These are phyloP conservation scores for Tryphoninae sp. DNA, from an alignment of 2,888 invertebrate genomes.

Conservation along the genomic window DNA sequence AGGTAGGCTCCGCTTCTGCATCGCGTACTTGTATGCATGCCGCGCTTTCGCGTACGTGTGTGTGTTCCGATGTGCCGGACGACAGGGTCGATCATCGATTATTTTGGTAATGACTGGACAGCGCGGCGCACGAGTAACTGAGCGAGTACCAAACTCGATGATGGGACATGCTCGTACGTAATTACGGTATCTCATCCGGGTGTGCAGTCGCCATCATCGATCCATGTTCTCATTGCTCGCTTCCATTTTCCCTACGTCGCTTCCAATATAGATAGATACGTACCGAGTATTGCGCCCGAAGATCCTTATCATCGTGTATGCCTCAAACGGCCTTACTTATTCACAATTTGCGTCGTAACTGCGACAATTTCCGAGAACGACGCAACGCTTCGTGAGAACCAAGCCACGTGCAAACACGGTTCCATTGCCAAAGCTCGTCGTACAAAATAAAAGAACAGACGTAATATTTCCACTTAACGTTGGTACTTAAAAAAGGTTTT, in stretches of 20 bases:
- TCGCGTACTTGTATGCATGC: neutral
- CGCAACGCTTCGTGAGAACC: neutral
- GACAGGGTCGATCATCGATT: slow-evolving; percentile 64
- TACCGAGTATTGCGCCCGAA: neutral
- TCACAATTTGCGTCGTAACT: neutral
- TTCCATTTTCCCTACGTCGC: slow-evolving; percentile 52
- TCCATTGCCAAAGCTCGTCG: too few species aligned
- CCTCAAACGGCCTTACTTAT: slow-evolving; percentile 10
- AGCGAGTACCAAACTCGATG: slow-evolving; percentile 63
- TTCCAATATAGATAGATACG: neutral
- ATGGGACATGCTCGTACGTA: slow-evolving; percentile 67
- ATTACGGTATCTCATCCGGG: slow-evolving; percentile 67
- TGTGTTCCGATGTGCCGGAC: slow-evolving; percentile 38
- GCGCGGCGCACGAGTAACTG: slow-evolving; percentile 51
- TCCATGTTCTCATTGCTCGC: slow-evolving; percentile 47
- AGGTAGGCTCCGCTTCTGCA: slow-evolving; percentile 45
- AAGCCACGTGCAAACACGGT: neutral
- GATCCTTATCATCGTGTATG: slow-evolving; percentile 35
- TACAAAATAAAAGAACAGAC: neutral
- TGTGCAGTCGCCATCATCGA: slow-evolving; percentile 55
- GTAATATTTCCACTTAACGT: neutral
- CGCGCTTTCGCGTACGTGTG: slow-evolving; percentile 10
- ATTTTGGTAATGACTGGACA: slow-evolving; percentile 66
- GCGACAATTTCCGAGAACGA: too few species aligned
- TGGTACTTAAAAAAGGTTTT: neutral